Evolutionary conservation across 2,797 vertebrate genomes (phyloP), one percentile per base, ranked within the genome.

Genomic region (Sebastes vulpes): DNA sequence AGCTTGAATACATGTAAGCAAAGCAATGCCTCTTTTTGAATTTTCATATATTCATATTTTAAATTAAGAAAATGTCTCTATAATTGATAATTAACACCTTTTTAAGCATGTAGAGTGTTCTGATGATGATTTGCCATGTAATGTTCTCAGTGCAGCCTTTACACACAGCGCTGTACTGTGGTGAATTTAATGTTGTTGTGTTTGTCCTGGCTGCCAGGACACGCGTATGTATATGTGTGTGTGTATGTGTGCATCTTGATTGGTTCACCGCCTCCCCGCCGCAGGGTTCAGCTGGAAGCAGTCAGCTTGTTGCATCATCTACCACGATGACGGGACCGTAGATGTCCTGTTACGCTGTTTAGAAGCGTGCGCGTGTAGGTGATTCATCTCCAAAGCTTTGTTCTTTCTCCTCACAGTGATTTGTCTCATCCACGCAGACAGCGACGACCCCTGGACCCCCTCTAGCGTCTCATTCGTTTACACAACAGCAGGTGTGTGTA

Each of bases 301-400:
- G 72, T 81, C 67, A 56, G 80, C 77, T 81, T 72, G 84, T 86
- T 80, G 83, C 82, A 84, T 84, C 84, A 91, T 83, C 81, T 65
- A 76, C 81, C 77, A 65, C n/a, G 3, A 56, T 74, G 73, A 84
- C 60, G 72, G 79, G 71, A 82, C 83, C 14, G 9, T 31, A 73
- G 35, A 70, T 78, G 61, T 65, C 65, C 72, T 48, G 42, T 91
- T 85, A 85, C 56, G 79, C 14, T 75, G 76, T 75, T 76, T 85
- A 83, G 76, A 63, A 54, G 32, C 52, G 6, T 14, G 84, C 72
- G 60, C 8, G 18, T 54, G 52, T 64, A 68, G 60, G 54, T 77
- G 80, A 90, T 85, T 90, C 75, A 87, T 87, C 88, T 79, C 64
- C 53, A 74, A 53, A 75, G 84, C 56, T 58, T 72, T 66, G 63